Conservation (phyloP, 2,888 invertebrate species). For the Coronaproctus castanopsis region DNA sequence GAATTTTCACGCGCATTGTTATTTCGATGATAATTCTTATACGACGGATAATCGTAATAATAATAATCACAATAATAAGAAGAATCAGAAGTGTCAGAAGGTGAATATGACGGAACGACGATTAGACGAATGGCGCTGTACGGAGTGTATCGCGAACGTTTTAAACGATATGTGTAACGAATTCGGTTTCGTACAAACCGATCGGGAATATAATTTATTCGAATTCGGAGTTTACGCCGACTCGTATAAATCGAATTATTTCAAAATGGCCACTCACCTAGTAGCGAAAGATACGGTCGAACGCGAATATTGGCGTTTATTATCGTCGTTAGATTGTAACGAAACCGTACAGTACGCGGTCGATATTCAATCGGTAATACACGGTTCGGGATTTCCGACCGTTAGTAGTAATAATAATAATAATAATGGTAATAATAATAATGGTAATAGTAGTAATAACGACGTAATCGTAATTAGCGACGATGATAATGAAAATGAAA, state of each 20-base stretch:
- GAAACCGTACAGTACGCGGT: slow-evolving; percentile 97
- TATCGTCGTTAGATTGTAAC: slow-evolving; percentile 87
- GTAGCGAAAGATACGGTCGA: slow-evolving; percentile 76
- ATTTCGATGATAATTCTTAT: too few relatives aligned
- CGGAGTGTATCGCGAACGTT: slow-evolving; percentile 80
- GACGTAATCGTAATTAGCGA: too few relatives aligned
- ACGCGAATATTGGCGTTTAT: slow-evolving; percentile 94
- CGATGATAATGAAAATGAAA: too few relatives aligned
- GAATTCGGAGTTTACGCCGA: slow-evolving; percentile 99
- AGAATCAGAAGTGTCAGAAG: slow-evolving; percentile 90
- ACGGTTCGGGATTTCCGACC: slow-evolving; percentile 92
- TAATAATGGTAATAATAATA: too few relatives aligned
- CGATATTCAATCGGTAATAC: slow-evolving; percentile 92
- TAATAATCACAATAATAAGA: slow-evolving; percentile 92
- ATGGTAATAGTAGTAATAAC: too few relatives aligned
- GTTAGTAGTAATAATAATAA: too few relatives aligned
- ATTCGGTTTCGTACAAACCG: slow-evolving; percentile 93
- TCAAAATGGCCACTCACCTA: slow-evolving; percentile 85
- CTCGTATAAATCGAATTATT: slow-evolving; percentile 92
- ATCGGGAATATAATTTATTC: slow-evolving; percentile 78
- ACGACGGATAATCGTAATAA: too few relatives aligned
- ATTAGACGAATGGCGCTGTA: slow-evolving; percentile 82
- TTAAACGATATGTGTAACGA: slow-evolving; percentile 80
- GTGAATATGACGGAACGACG: slow-evolving; percentile 63
- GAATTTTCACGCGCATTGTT: too few relatives aligned